phyloP scores from a whole-genome alignment of 1,140 invertebrate genomes.

The Drosophila sucinea region DNA sequence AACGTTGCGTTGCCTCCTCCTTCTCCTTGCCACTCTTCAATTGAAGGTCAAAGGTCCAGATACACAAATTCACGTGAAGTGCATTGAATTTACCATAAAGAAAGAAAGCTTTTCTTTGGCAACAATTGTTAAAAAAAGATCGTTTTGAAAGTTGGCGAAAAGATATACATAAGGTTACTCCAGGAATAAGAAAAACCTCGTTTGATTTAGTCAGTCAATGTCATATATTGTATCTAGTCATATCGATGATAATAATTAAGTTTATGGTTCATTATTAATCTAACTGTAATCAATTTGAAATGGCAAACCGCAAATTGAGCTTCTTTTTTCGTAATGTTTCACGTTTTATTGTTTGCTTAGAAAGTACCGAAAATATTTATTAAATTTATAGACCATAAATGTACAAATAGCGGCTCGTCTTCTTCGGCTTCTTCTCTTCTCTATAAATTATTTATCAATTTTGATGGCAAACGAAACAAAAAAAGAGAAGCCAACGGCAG shows the following conservation, averaged over 20 bases:
- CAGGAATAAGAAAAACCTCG: background rate
- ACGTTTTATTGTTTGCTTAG: conserved; percentile 34
- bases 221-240: background rate
- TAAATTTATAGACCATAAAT: conserved; percentile 77
- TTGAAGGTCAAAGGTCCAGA: conserved; percentile 44
- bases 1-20: conserved; percentile 25
- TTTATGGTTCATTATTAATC: background rate
- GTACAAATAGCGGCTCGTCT: conserved; percentile 39
- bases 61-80: conserved; percentile 40
- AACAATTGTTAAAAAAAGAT: too few species aligned
- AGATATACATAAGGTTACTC: too few species aligned
- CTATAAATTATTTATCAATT: conserved; percentile 81
- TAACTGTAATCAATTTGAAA: conserved; percentile 5
- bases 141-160: too few species aligned
- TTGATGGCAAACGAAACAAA: conserved; percentile 36
- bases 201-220: too few species aligned
- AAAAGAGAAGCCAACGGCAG: conserved; percentile 23
- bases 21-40: background rate
- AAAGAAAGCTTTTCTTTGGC: background rate
- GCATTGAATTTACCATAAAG: conserved; percentile 11
- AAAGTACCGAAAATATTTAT: conserved; percentile 51
- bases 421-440: conserved; percentile 19
- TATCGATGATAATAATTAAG: background rate
- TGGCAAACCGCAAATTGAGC: conserved; percentile 5
- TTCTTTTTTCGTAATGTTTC: conserved; percentile 9